phyloP scores from a whole-genome alignment of 2,797 vertebrate species.

The Echiichthys vipera region DNA sequence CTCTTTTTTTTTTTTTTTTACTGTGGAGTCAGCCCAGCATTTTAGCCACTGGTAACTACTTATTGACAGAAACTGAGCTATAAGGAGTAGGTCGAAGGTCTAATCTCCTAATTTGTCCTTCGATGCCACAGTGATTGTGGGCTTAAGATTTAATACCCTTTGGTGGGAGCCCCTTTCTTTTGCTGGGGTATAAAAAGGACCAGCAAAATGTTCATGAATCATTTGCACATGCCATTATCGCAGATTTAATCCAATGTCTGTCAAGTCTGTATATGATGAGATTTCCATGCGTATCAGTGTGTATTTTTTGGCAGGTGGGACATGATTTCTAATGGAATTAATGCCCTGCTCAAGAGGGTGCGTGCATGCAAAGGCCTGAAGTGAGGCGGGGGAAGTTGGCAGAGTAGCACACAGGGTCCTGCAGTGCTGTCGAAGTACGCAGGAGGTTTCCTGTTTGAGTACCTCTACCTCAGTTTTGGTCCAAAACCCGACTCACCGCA shows the following conservation, averaged over 20 bases:
- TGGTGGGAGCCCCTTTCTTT: background rate
- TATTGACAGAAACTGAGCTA: conserved; percentile 8
- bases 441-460: conserved; percentile 58
- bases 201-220: background rate
- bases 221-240: conserved; percentile 12
- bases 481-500: conserved; percentile 39
- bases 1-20: conserved; percentile 5
- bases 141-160: background rate
- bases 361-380: conserved; percentile 20
- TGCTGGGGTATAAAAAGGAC: background rate
- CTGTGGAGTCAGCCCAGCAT: conserved; percentile 3
- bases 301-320: conserved; percentile 24
- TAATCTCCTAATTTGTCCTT: conserved; percentile 14
- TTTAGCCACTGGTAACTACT: background rate
- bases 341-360: background rate
- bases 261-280: background rate
- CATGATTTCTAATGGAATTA: conserved; percentile 24
- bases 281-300: conserved; percentile 22
- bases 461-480: conserved; percentile 22
- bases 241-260: background rate
- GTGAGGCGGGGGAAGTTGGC: conserved; percentile 8
- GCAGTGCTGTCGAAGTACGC: conserved; percentile 34
- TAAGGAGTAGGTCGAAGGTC: conserved; percentile 3
- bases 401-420: conserved; percentile 25
- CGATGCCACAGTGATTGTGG: background rate